Evolutionary conservation across 2,113 vertebrate species (phyloP).

Genomic region (Dicrurus megarhynchus): DNA sequence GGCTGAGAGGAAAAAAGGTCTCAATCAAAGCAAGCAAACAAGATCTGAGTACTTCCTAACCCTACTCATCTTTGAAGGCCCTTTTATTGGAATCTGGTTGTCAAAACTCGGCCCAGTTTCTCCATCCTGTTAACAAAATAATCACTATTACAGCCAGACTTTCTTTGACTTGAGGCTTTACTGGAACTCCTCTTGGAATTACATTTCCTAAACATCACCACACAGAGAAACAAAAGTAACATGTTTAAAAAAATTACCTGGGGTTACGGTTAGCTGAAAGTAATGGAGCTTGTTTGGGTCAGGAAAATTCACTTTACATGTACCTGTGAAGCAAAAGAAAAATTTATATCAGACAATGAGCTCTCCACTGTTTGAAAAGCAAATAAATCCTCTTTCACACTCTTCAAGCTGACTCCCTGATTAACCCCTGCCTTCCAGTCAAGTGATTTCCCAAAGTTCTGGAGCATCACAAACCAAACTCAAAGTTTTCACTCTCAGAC

Average conservation of each 20-base stretch:
- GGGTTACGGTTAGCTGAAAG: constrained; percentile 90
- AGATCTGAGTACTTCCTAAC: neutral
- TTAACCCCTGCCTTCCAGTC: neutral
- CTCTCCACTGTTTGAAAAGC: neutral
- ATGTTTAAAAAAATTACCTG: constrained; percentile 77
- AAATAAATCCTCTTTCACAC: neutral
- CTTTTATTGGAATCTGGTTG: neutral
- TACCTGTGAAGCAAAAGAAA: constrained; percentile 77
- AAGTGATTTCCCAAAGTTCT: neutral
- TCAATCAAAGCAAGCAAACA: neutral
- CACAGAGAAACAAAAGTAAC: neutral
- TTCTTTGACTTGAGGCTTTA: neutral
- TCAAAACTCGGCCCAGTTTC: neutral
- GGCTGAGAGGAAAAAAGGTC: neutral
- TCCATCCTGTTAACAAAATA: neutral
- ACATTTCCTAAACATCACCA: neutral
- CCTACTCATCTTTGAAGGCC: neutral
- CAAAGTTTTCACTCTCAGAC: neutral
- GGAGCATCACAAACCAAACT: neutral
- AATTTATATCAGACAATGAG: neutral
- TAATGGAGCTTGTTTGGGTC: constrained; percentile 94
- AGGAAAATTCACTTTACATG: constrained; percentile 92
- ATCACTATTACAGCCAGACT: neutral
- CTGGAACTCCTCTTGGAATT: neutral
- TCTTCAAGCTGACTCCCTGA: neutral